Conservation (phyloP, 2,113 vertebrate species). For the Atractosteus spatula region DNA sequence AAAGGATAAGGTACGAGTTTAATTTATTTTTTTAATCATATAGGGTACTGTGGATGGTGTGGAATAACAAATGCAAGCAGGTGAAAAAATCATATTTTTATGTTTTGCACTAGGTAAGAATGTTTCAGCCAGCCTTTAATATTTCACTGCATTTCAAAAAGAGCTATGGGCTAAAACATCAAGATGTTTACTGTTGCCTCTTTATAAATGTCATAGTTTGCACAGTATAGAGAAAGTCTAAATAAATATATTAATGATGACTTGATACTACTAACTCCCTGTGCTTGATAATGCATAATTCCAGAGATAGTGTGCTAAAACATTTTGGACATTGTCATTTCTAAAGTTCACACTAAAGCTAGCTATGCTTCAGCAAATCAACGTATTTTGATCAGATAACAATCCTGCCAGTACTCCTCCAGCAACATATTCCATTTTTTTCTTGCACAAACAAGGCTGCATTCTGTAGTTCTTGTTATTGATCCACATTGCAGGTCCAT, state of each 20-base stretch:
- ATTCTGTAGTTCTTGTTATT: conserved; percentile 12
- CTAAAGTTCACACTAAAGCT: too few species aligned
- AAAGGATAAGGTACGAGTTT: conserved; percentile 51
- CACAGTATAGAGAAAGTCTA: conserved; percentile 7
- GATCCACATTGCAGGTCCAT: not conserved
- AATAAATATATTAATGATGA: too few species aligned
- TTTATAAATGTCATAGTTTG: conserved; percentile 33
- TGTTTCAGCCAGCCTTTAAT: not conserved
- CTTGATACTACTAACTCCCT: too few species aligned
- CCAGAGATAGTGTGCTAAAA: too few species aligned
- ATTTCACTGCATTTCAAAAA: not conserved
- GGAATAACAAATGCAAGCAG: conserved; percentile 32
- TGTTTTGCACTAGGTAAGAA: not conserved
- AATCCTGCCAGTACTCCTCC: too few species aligned
- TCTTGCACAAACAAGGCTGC: too few species aligned
- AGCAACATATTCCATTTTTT: too few species aligned
- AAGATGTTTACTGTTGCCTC: not conserved
- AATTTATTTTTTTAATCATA: conserved; percentile 52
- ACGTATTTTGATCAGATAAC: too few species aligned
- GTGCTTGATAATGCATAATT: too few species aligned
- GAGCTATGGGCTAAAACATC: not conserved
- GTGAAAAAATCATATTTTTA: not conserved
- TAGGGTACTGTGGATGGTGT: conserved; percentile 30
- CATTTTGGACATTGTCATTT: too few species aligned
- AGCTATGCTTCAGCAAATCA: too few species aligned